Evolutionary conservation across 2,113 vertebrate species (phyloP), one percentile per base, ranked within the genome.

Genomic region (Corvus cornix): DNA sequence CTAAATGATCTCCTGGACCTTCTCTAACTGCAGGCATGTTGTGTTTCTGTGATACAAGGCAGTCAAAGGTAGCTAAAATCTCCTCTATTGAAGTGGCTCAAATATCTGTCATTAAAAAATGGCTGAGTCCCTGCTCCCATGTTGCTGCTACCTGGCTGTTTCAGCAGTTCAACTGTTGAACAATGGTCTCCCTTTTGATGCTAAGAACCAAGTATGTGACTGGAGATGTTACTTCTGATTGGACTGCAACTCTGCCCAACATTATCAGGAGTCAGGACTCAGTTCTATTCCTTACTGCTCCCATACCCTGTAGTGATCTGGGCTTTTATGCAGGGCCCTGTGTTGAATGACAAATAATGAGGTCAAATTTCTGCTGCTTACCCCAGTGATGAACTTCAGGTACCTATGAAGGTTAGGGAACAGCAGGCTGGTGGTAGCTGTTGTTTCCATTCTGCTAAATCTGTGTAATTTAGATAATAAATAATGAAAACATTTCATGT

Each of bases 11-110:
- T 62, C 67, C 37, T 37, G 19, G 27, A 9, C 26, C 39, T 49
- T 70, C 23, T 59, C 22, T 28, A 44, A 7, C 19, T 13, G 18
- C 68, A 58, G 26, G 11, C 30, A 21, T 0, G 0, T 48, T 70
- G 44, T 43, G 13, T 70, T 53, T 63, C 37, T 76, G 39, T 26
- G 63, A 35, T 53, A 31, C 9, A 44, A 20, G 7, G 5, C 12
- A 12, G 23, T 28, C 21, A 69, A 76, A 62, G 16, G 20, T 62
- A 13, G 20, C 44, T 66, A 26, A 80, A 67, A 63, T 67, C 33
- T 69, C 33, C 18, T 78, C 6, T 62, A 8, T 4, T 80, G 31
- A 60, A 76, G 28, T 13, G 37, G 17, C 16, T 79, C 62, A 39
- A 79, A 43, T 48, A 79, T 56, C 56, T 75, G 27, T 43, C 27